Conservation (phyloP, 2,797 vertebrate species). For the Smutsia gigantea region DNA sequence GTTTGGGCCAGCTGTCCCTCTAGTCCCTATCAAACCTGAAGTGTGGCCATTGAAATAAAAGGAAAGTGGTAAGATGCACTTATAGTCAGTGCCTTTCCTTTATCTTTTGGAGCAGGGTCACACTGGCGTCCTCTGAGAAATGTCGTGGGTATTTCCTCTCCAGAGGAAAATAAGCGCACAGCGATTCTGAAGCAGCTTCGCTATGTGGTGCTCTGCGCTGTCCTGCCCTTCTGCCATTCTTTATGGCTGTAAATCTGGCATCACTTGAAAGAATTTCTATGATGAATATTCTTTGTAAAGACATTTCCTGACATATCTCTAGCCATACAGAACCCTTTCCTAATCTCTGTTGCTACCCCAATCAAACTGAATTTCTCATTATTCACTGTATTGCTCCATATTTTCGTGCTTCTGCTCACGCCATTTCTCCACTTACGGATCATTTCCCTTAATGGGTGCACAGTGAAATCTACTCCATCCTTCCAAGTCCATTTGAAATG, state of each 20-base stretch:
- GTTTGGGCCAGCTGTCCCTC: not conserved
- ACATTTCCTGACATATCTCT: not conserved
- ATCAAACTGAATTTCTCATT: not conserved
- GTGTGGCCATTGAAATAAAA: not conserved
- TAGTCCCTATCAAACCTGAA: constrained; percentile 18
- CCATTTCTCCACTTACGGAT: not conserved
- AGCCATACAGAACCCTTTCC: not conserved
- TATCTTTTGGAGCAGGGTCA: not conserved
- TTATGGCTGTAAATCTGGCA: not conserved
- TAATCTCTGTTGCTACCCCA: not conserved
- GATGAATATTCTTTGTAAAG: not conserved
- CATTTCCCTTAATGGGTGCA: not conserved
- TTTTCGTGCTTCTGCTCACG: not conserved
- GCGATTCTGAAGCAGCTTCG: not conserved
- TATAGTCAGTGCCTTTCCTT: not conserved
- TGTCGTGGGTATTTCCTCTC: not conserved
- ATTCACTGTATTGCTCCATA: not conserved
- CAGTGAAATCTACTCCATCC: not conserved
- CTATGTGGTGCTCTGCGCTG: not conserved
- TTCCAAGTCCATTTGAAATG: not conserved
- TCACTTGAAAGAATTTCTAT: not conserved
- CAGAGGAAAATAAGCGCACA: not conserved
- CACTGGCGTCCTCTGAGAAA: not conserved
- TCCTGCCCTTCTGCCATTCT: not conserved
- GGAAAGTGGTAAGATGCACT: not conserved